Conservation (phyloP, 2,797 vertebrate species). For the Sebastes variabilis region DNA sequence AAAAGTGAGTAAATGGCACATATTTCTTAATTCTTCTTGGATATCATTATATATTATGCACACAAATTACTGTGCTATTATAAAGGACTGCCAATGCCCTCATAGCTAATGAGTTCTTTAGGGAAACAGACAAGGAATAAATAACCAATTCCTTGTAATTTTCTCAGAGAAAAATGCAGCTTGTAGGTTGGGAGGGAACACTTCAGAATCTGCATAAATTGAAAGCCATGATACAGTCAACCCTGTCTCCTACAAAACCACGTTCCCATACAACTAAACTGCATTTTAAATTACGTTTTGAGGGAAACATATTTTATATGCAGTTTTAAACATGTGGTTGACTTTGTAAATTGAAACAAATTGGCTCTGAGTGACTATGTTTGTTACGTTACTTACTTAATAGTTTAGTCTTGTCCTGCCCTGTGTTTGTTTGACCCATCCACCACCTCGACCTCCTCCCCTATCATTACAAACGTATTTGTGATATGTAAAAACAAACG, state of each 20-base stretch:
- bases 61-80: background rate
- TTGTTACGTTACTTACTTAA: background rate
- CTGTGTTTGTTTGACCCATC: background rate
- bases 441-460: no score
- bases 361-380: no score
- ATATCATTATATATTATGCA: background rate
- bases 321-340: no score
- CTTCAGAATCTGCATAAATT: background rate
- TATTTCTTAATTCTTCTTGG: background rate
- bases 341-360: no score
- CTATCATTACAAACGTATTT: background rate
- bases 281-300: no score
- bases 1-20: background rate
- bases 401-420: background rate
- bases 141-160: background rate
- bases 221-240: background rate
- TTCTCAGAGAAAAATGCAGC: background rate
- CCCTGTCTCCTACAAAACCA: background rate
- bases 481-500: background rate
- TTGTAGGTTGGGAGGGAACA: background rate
- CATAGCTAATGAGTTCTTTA: constrained; percentile 7
- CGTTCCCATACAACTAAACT: no score
- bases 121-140: background rate
- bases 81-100: background rate
- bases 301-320: no score